Base-by-base conservation (phyloP, 2,888 invertebrate genomes). In the Nomada fucata region DNA sequence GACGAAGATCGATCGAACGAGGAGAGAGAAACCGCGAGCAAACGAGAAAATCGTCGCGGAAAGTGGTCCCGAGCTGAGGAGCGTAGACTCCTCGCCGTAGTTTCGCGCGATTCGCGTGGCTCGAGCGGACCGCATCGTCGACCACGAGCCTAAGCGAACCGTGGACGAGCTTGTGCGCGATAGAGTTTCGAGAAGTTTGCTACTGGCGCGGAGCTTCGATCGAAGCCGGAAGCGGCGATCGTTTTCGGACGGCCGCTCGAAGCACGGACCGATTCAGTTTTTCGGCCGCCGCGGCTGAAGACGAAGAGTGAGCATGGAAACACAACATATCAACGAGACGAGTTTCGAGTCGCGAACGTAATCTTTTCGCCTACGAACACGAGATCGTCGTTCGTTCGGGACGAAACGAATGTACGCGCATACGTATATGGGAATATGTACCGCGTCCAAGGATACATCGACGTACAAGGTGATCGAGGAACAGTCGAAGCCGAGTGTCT, bases 1-100 rank as follows among this genome's bases (percentile, higher is more conserved):
- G 84, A 87, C 76, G 85, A 67, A 94, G 94, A 94, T 94, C 94
- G 95, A 94, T 94, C 94, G 94, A 94, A 94, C 94, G 94, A 74
- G 42, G 36, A 52, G 65, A 20, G 13, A 50, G n/a, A 63, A 75
- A 52, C 57, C 61, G 61, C 15, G 75, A 60, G n/a, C 26, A 15
- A 20, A 44, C 42, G 50, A 42, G 44, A 47, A 26, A 20, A n/a
- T 53, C 52, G 53, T 9, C 20, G 42, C 10, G 5, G n/a, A 44
- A 26, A 47, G 59, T 7, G 29, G 52, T 7, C 57, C 36, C 15
- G 55, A 23, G 23, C 23, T 9, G 53, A 65, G 26, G 2, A 23
- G 13, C 42, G 15, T 18, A 26, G 53, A 76, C 59, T 55, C 50
- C 29, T 79, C 44, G 26, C 57, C 29, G 69, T 72, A 26, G 26